A percentile compares a stretch with the other conserved stretches of the same genome.
Evolutionary conservation across 2,888 invertebrate species (phyloP).

Genomic region (Microctonus brassicae): DNA sequence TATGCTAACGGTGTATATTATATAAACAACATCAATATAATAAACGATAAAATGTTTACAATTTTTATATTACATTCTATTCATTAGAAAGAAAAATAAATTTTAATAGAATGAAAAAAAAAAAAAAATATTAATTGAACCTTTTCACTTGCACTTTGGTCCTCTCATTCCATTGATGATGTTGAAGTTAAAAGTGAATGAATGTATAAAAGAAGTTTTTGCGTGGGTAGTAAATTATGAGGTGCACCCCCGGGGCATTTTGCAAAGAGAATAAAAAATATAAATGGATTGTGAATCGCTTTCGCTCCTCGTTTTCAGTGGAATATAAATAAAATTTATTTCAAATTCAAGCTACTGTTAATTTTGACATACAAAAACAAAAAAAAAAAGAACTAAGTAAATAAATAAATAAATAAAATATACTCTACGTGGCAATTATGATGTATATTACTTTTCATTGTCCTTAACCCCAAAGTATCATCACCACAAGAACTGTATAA

Average conservation of each 20-base stretch:
- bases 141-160: slow-evolving; percentile 31
- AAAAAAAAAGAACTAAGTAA: background rate
- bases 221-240: slow-evolving; percentile 59
- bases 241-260: slow-evolving; percentile 49
- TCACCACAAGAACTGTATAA: too few relatives aligned
- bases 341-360: slow-evolving; percentile 53
- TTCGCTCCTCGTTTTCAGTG: slow-evolving; percentile 57
- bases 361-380: background rate
- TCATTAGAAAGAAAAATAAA: background rate
- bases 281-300: slow-evolving; percentile 42
- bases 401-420: background rate
- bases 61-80: slow-evolving; percentile 10
- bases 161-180: slow-evolving; percentile 9
- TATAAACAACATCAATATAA: slow-evolving; percentile 10
- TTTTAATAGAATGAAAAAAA: too few relatives aligned
- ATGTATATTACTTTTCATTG: too few relatives aligned
- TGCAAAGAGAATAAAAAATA: slow-evolving; percentile 30
- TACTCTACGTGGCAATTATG: too few relatives aligned
- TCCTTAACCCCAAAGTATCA: too few relatives aligned
- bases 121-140: slow-evolving; percentile 27
- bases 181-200: slow-evolving; percentile 7
- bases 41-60: background rate
- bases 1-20: slow-evolving; percentile 17
- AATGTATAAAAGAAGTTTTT: slow-evolving; percentile 22
- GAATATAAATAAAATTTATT: slow-evolving; percentile 62